Conservation (phyloP, 2,888 invertebrate species). For the Drosophila planitibia region DNA sequence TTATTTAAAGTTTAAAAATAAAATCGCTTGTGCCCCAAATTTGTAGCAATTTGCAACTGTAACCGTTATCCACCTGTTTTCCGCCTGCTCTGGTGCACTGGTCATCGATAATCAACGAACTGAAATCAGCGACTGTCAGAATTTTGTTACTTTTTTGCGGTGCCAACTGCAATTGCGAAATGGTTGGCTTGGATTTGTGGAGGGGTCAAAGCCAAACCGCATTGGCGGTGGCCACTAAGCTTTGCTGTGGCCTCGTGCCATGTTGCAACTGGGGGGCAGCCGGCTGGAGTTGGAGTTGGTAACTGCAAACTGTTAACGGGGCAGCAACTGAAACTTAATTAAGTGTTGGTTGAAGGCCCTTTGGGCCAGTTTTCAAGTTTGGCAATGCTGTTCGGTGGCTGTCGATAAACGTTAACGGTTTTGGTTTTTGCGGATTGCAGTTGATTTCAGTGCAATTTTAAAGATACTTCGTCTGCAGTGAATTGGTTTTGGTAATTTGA, state of each 20-base stretch:
- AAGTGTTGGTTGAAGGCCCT: constrained; percentile 55
- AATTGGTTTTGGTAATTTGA: background rate
- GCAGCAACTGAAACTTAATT: constrained; percentile 69
- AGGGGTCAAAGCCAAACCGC: constrained; percentile 50
- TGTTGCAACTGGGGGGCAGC: background rate
- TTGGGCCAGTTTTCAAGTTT: constrained; percentile 17
- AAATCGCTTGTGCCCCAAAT: constrained; percentile 40
- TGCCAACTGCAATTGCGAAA: constrained; percentile 22
- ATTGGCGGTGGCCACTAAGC: constrained; percentile 61
- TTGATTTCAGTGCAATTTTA: constrained; percentile 26
- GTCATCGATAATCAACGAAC: constrained; percentile 54
- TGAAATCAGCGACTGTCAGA: constrained; percentile 57
- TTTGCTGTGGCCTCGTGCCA: constrained; percentile 56
- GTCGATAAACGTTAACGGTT: constrained; percentile 55
- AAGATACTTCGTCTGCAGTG: background rate
- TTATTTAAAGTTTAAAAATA: constrained; percentile 54
- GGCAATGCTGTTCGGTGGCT: constrained; percentile 43
- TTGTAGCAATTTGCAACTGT: constrained; percentile 53
- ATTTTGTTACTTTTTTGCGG: constrained; percentile 38
- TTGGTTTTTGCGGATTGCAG: constrained; percentile 46
- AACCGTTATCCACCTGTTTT: background rate
- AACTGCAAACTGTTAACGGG: constrained; percentile 4
- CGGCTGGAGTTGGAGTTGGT: background rate
- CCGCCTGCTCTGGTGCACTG: constrained; percentile 23
- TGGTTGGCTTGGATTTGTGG: background rate